Conservation (phyloP, 2,113 vertebrate species). For the Myiozetetes cayanensis region DNA sequence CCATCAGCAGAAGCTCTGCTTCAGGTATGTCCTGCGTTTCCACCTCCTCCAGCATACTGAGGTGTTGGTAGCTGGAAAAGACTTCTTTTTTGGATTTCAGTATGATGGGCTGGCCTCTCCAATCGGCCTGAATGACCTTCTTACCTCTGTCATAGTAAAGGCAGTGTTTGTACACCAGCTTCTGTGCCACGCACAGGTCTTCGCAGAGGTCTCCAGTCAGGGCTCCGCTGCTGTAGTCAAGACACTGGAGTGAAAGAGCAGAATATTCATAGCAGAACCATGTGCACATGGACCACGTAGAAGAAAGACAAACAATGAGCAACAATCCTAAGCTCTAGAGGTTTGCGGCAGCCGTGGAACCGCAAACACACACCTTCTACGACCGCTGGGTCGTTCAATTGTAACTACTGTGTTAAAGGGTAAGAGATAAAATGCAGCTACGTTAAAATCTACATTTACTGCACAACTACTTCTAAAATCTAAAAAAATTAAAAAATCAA, state of each 20-base stretch:
- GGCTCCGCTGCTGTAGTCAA: slow-evolving; percentile 81
- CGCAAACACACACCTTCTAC: neutral
- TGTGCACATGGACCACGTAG: rapidly evolving
- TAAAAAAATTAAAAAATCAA: no score
- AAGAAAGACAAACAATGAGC: neutral
- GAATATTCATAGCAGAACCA: neutral
- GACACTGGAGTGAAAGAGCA: slow-evolving; percentile 80
- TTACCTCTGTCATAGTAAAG: slow-evolving; percentile 93
- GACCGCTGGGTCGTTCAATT: rapidly evolving
- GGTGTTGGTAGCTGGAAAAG: slow-evolving; percentile 87
- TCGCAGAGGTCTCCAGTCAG: slow-evolving; percentile 89
- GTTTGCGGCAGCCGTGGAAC: neutral
- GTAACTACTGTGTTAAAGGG: no score
- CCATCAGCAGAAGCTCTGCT: slow-evolving; percentile 85
- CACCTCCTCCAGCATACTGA: slow-evolving; percentile 76
- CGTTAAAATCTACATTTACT: no score
- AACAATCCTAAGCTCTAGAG: neutral
- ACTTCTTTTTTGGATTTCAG: slow-evolving; percentile 93
- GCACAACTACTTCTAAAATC: no score
- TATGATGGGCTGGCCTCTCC: slow-evolving; percentile 85
- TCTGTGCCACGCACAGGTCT: slow-evolving; percentile 85
- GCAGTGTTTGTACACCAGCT: slow-evolving; percentile 86
- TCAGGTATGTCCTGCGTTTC: slow-evolving; percentile 77
- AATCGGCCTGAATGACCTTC: slow-evolving; percentile 92
- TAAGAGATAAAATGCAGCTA: no score